Conservation (phyloP, 2,797 vertebrate species). For the Amazona finschi region DNA sequence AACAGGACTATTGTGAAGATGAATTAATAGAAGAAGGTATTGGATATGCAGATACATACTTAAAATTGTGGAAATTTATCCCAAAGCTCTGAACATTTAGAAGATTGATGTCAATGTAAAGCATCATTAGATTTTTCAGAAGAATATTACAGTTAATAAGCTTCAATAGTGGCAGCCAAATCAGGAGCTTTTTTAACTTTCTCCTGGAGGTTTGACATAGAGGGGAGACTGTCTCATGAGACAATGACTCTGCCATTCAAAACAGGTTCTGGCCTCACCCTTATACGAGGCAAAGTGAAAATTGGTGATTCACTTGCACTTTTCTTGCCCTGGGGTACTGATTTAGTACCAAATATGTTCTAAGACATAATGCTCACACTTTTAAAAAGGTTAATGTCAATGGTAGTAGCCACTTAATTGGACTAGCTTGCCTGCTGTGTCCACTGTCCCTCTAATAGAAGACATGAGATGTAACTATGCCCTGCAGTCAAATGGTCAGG, state of each 20-base stretch:
- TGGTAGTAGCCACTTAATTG: conserved; percentile 60
- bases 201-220: not conserved
- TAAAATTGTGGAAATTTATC: not conserved
- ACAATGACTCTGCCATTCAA: not conserved
- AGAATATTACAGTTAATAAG: not conserved
- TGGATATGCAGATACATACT: not conserved
- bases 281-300: not conserved
- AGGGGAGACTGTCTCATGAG: not conserved
- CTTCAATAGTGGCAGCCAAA: not conserved
- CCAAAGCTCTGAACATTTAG: not conserved
- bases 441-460: not conserved
- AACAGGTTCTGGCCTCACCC: not conserved
- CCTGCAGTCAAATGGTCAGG: conserved; percentile 48
- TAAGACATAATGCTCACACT: conserved; percentile 25
- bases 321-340: not conserved
- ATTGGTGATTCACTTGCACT: not conserved
- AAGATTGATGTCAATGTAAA: not conserved
- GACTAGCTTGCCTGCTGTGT: conserved; percentile 12
- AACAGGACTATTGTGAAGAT: not conserved
- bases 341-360: not conserved
- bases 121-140: not conserved
- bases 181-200: not conserved
- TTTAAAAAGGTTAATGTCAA: conserved; percentile 69
- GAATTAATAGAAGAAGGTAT: not conserved
- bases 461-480: conserved; percentile 48